Conservation (phyloP, 2,113 vertebrate genomes). For the Asarcornis scutulata region DNA sequence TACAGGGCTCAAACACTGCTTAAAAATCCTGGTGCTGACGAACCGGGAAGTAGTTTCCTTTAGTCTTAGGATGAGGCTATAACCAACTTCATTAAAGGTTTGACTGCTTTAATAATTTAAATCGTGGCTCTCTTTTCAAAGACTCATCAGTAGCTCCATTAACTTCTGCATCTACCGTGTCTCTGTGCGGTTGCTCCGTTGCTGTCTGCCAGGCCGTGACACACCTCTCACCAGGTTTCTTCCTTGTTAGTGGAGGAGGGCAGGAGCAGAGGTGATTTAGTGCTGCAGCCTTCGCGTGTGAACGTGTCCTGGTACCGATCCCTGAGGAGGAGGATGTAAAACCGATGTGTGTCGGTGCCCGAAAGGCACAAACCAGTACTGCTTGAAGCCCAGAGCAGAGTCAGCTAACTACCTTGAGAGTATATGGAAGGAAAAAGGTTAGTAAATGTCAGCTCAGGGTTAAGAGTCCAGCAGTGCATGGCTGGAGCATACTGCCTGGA, state of each 20-base stretch:
- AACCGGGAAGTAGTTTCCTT: slow-evolving; percentile 41
- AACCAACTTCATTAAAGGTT: slow-evolving; percentile 62
- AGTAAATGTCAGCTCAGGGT: neutral
- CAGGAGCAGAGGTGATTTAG: neutral
- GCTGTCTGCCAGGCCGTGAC: neutral
- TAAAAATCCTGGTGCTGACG: slow-evolving; percentile 31
- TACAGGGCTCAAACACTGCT: slow-evolving; percentile 1
- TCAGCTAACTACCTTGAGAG: neutral
- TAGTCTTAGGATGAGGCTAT: slow-evolving; percentile 13
- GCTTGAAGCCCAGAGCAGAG: neutral
- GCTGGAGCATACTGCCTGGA: neutral
- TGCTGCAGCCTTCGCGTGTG: neutral
- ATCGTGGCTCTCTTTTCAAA: slow-evolving; percentile 32
- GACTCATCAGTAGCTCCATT: slow-evolving; percentile 44
- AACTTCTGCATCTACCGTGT: neutral
- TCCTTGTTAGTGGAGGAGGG: neutral
- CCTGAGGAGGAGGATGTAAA: neutral
- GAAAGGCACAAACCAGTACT: neutral
- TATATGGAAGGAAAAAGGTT: neutral
- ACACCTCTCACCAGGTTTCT: neutral
- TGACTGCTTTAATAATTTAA: slow-evolving; percentile 62
- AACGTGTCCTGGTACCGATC: neutral
- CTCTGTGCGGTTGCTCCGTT: neutral
- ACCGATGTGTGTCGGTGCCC: neutral
- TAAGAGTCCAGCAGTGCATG: neutral